Percentiles rank a stretch among this genome's conserved stretches.
phyloP scores from a whole-genome alignment of 2,113 vertebrate species.

The Tor tambroides region DNA sequence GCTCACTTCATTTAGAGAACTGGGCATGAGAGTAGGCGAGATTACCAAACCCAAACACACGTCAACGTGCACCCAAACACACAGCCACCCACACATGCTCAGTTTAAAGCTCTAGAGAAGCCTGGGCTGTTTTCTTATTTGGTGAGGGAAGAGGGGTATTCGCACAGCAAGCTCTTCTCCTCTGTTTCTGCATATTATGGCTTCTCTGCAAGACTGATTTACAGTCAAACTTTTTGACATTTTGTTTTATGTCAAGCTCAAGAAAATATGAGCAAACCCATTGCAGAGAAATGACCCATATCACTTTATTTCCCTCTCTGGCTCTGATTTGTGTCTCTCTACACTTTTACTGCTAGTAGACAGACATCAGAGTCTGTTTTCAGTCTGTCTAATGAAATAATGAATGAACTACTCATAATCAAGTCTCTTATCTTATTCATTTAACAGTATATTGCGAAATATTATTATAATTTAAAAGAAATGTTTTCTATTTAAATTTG shows the following conservation, averaged over 20 bases:
- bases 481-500: not conserved
- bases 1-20: constrained; percentile 25
- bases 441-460: not conserved
- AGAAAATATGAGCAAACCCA: not conserved
- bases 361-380: not conserved
- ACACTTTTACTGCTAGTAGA: not conserved
- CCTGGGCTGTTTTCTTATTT: constrained; percentile 30
- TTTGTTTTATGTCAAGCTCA: not conserved
- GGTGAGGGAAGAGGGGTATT: not conserved
- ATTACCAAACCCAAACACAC: constrained; percentile 7
- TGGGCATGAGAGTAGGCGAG: constrained; percentile 24
- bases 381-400: not conserved
- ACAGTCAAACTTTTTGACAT: not conserved
- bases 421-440: not conserved
- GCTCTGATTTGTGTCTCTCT: not conserved
- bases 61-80: constrained; percentile 6
- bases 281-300: not conserved
- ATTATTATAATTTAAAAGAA: not conserved
- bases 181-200: not conserved
- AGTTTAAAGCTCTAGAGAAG: constrained; percentile 25
- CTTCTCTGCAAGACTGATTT: not conserved
- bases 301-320: not conserved
- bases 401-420: not conserved
- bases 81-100: constrained; percentile 20
- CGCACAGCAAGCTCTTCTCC: not conserved